phyloP scores from a whole-genome alignment of 2,797 vertebrate species.

The Danio tinwini region DNA sequence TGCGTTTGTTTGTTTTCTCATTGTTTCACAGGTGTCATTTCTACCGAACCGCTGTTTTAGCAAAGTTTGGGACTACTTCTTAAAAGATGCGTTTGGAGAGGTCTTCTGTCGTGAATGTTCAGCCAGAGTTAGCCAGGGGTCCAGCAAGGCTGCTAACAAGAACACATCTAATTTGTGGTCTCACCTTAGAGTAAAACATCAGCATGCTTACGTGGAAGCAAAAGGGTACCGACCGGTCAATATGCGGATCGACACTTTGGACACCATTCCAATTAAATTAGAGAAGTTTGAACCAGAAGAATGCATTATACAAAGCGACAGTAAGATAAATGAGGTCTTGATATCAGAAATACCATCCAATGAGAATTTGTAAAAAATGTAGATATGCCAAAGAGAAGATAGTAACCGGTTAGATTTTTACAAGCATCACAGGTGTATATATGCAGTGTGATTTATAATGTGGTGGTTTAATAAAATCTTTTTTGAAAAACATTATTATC shows the following conservation, averaged over 20 bases:
- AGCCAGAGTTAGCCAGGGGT: slow-evolving; percentile 41
- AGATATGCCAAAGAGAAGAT: neutral
- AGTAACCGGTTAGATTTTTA: neutral
- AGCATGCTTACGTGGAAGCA: slow-evolving; percentile 1
- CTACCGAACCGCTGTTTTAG: slow-evolving; percentile 24
- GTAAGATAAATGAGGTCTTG: neutral
- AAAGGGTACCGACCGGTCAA: slow-evolving; percentile 22
- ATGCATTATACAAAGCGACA: too few relatives aligned
- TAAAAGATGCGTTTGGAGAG: slow-evolving; percentile 27
- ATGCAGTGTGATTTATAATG: neutral
- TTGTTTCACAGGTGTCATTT: slow-evolving; percentile 34
- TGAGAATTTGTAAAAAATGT: neutral
- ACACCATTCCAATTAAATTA: slow-evolving; percentile 6
- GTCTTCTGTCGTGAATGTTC: slow-evolving; percentile 30
- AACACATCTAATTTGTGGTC: slow-evolving; percentile 45
- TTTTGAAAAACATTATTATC: neutral
- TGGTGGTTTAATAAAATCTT: slow-evolving; percentile 11
- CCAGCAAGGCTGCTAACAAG: slow-evolving; percentile 17
- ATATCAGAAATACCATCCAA: neutral
- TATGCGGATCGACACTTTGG: neutral
- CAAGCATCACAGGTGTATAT: neutral
- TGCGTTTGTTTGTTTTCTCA: neutral
- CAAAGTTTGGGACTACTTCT: slow-evolving; percentile 44
- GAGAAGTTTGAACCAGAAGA: slow-evolving; percentile 1
- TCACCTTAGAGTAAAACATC: slow-evolving; percentile 33